Evolutionary conservation across 2,797 vertebrate species (phyloP).

Genomic region (Lateolabrax maculatus): DNA sequence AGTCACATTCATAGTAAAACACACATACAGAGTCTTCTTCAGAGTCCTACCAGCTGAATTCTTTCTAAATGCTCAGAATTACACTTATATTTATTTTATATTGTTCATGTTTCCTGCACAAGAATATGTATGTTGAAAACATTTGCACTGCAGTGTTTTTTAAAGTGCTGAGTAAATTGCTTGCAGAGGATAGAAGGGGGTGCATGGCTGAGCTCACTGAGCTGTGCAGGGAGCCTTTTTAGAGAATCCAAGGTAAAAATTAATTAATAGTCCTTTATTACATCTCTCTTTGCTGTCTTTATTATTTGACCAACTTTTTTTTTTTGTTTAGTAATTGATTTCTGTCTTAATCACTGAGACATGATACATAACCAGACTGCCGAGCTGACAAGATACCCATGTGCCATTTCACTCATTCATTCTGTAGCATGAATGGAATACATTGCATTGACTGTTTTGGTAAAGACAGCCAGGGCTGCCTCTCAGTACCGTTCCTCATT

Average conservation of each 20-base stretch:
- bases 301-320: background rate
- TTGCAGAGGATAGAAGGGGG: conserved; percentile 18
- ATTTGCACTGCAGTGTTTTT: conserved; percentile 41
- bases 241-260: conserved; percentile 43
- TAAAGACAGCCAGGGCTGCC: background rate
- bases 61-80: conserved; percentile 1
- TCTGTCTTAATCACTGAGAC: background rate
- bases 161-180: conserved; percentile 33
- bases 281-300: background rate
- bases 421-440: background rate
- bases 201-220: conserved; percentile 37
- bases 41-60: conserved; percentile 5
- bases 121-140: conserved; percentile 4
- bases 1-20: conserved; percentile 8
- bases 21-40: background rate
- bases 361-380: background rate
- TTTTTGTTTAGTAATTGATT: conserved; percentile 11
- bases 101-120: conserved; percentile 5
- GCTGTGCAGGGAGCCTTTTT: conserved; percentile 32
- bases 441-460: conserved; percentile 10
- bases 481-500: background rate
- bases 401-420: background rate
- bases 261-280: background rate
- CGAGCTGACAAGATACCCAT: background rate
- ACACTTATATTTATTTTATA: background rate